Evolutionary conservation across 2,113 vertebrate species (phyloP).

Genomic region (Sturnus vulgaris): DNA sequence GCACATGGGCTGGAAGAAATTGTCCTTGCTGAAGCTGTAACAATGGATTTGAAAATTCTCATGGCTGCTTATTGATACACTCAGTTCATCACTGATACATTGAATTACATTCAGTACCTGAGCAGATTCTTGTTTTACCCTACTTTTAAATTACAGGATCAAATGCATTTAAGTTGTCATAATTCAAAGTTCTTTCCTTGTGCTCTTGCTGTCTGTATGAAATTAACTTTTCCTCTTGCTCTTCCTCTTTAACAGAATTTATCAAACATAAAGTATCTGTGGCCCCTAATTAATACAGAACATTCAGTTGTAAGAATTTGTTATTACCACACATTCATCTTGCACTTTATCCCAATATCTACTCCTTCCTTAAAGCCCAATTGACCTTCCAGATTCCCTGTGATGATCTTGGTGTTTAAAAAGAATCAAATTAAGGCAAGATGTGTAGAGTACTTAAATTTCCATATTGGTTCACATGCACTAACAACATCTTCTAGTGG

Average conservation of each 20-base stretch:
- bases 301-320: background rate
- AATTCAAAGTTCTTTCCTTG: background rate
- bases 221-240: background rate
- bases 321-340: background rate
- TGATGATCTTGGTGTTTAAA: background rate
- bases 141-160: background rate
- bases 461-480: background rate
- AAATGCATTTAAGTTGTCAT: background rate
- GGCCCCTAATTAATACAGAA: accelerated
- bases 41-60: background rate
- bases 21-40: background rate
- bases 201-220: background rate
- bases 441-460: background rate
- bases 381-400: background rate
- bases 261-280: background rate
- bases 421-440: background rate
- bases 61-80: background rate
- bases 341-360: background rate
- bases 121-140: background rate
- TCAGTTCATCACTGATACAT: background rate
- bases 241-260: background rate
- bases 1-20: background rate
- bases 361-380: background rate
- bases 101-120: background rate
- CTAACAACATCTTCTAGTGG: background rate